Evolutionary conservation across 37 sponge, comb jelly and placozoan species (phyloP), one percentile per base, ranked within the genome.

Genomic region (Chondrosia reniformis): DNA sequence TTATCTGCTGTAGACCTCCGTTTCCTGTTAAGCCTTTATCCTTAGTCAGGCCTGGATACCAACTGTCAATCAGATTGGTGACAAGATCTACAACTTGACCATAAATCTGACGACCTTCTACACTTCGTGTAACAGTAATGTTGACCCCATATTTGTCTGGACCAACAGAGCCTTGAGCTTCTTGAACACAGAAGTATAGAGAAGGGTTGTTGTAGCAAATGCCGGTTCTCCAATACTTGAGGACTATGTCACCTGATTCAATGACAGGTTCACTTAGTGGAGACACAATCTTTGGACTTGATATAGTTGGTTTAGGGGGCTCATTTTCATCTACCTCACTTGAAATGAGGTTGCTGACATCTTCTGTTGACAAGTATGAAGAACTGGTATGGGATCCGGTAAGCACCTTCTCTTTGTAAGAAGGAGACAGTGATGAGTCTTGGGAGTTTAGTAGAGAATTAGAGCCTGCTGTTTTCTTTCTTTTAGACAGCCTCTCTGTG

Each of bases 151-250:
- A 22, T 33, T 37, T 42, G 24, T 57, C 59, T 5, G 32, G n/a
- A 21, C 15, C 72, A 17, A 36, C 19, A 45, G 59, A 15, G 19
- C 40, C 52, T 25, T 43, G 72, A 40, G 39, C 72, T 73, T 89
- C 90, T n/a, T n/a, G n/a, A 46, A 85, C 63, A 25, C 62, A 25
- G 43, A 89, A 89, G 31, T 57, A 43, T 30, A 85, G 34, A 0
- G 61, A 58, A 27, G 78, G 75, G 62, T 81, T 84, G 33, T 32
- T 38, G 55, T 81, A 92, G 69, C 59, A 79, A 9, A 92, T 33
- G 9, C 93, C 93, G 44, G 55, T 34, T 15, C 76, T 57, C 93
- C 93, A 92, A 65, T 87, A 87, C 57, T 81, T 75, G 42, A 86
- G 55, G 12, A 44, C 58, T 31, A 80, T 43, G 6, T 76, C 58